A percentile compares a stretch with the other conserved stretches of the same genome.
phyloP scores from a whole-genome alignment of 2,888 invertebrate species.

The Mythimna lalbum region DNA sequence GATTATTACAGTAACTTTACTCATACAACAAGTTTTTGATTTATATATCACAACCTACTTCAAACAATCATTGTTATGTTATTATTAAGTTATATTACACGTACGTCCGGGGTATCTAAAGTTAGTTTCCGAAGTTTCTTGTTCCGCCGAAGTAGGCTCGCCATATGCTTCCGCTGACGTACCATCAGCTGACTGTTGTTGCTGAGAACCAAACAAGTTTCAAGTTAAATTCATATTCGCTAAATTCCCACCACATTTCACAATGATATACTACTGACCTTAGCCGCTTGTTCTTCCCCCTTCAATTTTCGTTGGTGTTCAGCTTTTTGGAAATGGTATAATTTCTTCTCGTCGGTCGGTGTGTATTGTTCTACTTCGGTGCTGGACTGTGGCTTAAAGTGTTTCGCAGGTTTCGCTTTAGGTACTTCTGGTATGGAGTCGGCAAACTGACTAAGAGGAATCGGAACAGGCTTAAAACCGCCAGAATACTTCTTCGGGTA shows the following conservation, averaged over 20 bases:
- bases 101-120: slow-evolving; percentile 82
- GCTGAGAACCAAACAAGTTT: slow-evolving; percentile 66
- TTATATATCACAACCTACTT: slow-evolving; percentile 61
- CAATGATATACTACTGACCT: slow-evolving; percentile 66
- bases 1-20: slow-evolving; percentile 57
- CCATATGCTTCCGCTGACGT: slow-evolving; percentile 67
- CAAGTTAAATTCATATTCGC: slow-evolving; percentile 50
- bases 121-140: slow-evolving; percentile 83
- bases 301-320: slow-evolving; percentile 88
- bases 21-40: slow-evolving; percentile 63
- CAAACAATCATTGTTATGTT: slow-evolving; percentile 62
- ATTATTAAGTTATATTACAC: slow-evolving; percentile 69
- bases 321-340: slow-evolving; percentile 86
- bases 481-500: slow-evolving; percentile 91
- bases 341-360: slow-evolving; percentile 79
- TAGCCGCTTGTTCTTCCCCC: slow-evolving; percentile 71
- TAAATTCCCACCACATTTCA: slow-evolving; percentile 46
- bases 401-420: slow-evolving; percentile 84
- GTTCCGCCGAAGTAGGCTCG: slow-evolving; percentile 74
- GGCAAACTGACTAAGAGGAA: slow-evolving; percentile 81
- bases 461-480: slow-evolving; percentile 85
- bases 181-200: slow-evolving; percentile 62
- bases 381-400: slow-evolving; percentile 78
- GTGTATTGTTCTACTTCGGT: slow-evolving; percentile 74
- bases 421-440: slow-evolving; percentile 79